Evolutionary conservation across 2,888 invertebrate genomes (phyloP), one percentile per base, ranked within the genome.

Genomic region (Physocephala rufipes): DNA sequence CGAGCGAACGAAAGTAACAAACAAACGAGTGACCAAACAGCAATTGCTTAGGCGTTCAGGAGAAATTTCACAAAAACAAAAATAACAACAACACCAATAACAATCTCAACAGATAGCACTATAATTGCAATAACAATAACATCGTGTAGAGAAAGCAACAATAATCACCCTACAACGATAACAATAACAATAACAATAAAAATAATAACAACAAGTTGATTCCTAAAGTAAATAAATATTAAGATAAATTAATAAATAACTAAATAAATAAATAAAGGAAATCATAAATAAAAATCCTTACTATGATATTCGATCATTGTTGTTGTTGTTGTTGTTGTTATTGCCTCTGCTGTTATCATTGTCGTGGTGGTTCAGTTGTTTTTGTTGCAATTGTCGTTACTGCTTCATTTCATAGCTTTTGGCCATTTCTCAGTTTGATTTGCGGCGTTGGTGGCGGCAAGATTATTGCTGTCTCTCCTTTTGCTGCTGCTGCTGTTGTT

Each of bases 241-340:
- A 24, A 43, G 36, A 43, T 63, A 43, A 47, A 63, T 9, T 16
- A 63, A 63, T 24, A 16, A 63, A 63, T 47, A 47, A 21, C 15
- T 63, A 63, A 63, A 63, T 47, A 47, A 47, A 63, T 47, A 47
- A 45, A 47, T 21, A 21, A 47, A 47, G 47, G 26, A 63, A 45
- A 21, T 47, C 45, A 30, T 47, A 47, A 63, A 24, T 43, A 53
- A 36, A 24, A 26, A 30, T 36, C 53, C 19, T 55, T 36, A 55
- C 36, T 30, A 55, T 19, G 45, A 36, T 7, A 4, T 7, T 7
- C 36, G 9, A 7, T 70, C 26, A 51, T 63, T 55, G 55, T 63
- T 69, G 69, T 69, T 49, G 62, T 67, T 67, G 58, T 55, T 67
- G 67, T 67, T 45, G 58, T 21, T 67, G 64, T 64, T 64, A 5